A percentile compares a stretch with the other conserved stretches of the same genome.
These are phyloP conservation scores for Heterodera filipjevi DNA, from an alignment of 2,888 invertebrate genomes.

Conservation along the genomic window DNA sequence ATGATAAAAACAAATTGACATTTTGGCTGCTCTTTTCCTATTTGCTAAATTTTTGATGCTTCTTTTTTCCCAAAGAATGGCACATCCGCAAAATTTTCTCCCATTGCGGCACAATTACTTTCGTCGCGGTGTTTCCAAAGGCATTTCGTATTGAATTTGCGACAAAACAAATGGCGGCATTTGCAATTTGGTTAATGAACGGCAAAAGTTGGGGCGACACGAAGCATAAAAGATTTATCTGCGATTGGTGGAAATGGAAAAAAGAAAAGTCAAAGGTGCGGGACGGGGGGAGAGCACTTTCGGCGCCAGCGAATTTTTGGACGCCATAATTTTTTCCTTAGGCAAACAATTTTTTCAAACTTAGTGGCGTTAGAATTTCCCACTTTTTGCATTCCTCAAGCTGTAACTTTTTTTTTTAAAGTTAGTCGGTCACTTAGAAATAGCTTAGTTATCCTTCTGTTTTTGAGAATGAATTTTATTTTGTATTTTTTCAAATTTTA, in stretches of 20 bases:
- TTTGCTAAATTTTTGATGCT: too few species aligned
- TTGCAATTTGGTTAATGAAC: not conserved
- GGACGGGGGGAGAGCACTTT: too few species aligned
- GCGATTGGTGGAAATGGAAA: not conserved
- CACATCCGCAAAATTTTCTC: not conserved
- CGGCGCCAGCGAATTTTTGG: too few species aligned
- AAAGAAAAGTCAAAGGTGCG: not conserved
- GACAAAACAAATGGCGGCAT: not conserved
- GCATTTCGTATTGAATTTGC: constrained; percentile 5
- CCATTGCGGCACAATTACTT: constrained; percentile 8
- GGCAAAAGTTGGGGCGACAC: not conserved
- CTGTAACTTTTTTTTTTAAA: too few species aligned
- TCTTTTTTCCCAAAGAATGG: not conserved
- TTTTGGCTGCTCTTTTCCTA: too few species aligned
- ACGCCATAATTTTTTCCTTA: too few species aligned
- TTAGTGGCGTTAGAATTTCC: too few species aligned
- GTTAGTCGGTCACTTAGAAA: too few species aligned
- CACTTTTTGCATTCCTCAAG: too few species aligned
- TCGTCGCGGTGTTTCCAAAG: not conserved
- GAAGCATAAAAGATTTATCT: not conserved
- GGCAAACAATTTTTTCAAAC: too few species aligned
- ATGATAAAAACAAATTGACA: too few species aligned
- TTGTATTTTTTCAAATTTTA: not conserved
- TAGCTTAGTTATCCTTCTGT: too few species aligned
- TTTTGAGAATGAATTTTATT: not conserved